phyloP scores from a whole-genome alignment of 2,797 vertebrate genomes.

The Molossus molossus region DNA sequence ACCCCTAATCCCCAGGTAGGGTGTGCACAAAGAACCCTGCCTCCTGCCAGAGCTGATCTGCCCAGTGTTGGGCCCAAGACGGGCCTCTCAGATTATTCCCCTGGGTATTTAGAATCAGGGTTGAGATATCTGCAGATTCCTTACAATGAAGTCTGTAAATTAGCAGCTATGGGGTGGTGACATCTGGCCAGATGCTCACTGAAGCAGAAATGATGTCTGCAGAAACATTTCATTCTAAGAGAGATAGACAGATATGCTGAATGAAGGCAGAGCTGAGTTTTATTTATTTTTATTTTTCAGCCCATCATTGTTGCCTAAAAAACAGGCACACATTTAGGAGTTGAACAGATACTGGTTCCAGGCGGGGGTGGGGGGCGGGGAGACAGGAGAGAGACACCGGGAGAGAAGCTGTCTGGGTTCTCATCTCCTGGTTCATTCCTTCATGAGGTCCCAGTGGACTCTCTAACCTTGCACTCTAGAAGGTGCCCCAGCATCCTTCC shows the following conservation, averaged over 20 bases:
- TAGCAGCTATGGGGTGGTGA: neutral
- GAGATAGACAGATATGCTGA: neutral
- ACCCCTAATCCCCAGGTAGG: neutral
- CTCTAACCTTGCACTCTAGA: neutral
- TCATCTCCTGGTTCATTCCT: neutral
- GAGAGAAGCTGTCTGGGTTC: neutral
- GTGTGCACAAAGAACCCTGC: accelerated
- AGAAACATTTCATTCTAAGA: neutral
- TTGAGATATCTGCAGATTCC: neutral
- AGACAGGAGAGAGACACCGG: neutral
- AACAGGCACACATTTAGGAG: neutral
- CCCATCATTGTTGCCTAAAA: neutral
- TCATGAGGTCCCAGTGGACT: neutral
- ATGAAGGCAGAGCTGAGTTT: neutral
- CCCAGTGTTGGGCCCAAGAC: neutral
- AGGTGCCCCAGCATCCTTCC: neutral
- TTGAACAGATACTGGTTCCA: neutral
- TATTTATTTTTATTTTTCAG: neutral
- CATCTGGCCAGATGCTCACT: neutral
- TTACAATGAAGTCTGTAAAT: neutral
- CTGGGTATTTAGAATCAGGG: neutral
- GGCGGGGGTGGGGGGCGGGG: neutral
- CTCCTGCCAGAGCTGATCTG: neutral
- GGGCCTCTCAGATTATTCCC: neutral
- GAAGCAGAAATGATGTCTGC: neutral